Percentiles rank a stretch among this genome's conserved stretches.
Evolutionary conservation across 2,113 vertebrate species (phyloP).

Genomic region (Amphilophus citrinellus): DNA sequence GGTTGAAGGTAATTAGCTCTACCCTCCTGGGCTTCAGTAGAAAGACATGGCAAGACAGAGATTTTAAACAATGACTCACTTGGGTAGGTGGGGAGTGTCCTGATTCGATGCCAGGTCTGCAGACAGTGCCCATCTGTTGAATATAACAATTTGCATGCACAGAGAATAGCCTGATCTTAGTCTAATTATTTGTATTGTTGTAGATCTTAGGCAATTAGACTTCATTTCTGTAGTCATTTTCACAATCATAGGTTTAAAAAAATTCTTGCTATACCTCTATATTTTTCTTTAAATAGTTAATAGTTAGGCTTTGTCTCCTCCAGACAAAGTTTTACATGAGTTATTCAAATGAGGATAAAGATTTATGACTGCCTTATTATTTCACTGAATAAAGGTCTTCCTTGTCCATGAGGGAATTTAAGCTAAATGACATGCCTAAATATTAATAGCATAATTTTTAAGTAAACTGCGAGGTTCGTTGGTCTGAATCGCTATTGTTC

Average conservation of each 20-base stretch:
- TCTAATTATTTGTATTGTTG: slow-evolving; percentile 1
- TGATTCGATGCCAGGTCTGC: slow-evolving; percentile 58
- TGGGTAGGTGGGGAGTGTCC: slow-evolving; percentile 40
- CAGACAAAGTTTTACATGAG: slow-evolving; percentile 42
- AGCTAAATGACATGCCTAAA: slow-evolving; percentile 59
- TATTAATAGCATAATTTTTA: slow-evolving; percentile 66
- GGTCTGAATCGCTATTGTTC: slow-evolving; percentile 58
- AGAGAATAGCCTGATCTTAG: slow-evolving; percentile 11
- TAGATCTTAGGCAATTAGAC: background rate
- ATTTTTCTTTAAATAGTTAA: slow-evolving; percentile 9
- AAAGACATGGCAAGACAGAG: slow-evolving; percentile 22
- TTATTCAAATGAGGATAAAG: slow-evolving; percentile 51
- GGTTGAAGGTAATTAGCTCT: slow-evolving; percentile 68
- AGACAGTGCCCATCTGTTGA: slow-evolving; percentile 60
- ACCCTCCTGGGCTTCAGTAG: slow-evolving; percentile 40
- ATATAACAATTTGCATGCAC: slow-evolving; percentile 8
- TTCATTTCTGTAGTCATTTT: background rate
- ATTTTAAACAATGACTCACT: slow-evolving; percentile 63
- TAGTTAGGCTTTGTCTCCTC: slow-evolving; percentile 8
- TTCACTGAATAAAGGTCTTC: slow-evolving; percentile 52
- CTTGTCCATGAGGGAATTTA: slow-evolving; percentile 41
- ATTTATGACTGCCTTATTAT: slow-evolving; percentile 62
- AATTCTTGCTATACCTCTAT: background rate
- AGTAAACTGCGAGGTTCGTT: slow-evolving; percentile 56
- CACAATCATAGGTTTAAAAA: background rate